Evolutionary conservation across 92 coral and sea anemone genomes (phyloP).

Genomic region (Epizoanthus scotinus): DNA sequence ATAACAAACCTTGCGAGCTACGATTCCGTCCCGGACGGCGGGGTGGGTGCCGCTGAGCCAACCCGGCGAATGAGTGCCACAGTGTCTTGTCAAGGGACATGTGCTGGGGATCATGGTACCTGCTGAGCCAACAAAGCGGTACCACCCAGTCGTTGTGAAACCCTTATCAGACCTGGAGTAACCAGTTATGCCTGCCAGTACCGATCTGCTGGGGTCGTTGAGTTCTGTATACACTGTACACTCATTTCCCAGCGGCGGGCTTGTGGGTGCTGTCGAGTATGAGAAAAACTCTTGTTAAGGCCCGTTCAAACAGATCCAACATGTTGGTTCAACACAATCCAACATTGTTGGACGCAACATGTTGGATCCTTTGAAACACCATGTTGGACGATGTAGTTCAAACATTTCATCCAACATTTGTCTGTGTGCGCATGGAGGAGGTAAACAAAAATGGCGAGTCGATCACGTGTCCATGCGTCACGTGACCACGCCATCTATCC

Average conservation of each 20-base stretch:
- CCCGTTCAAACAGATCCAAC: no score
- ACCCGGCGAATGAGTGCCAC: constrained; percentile 37
- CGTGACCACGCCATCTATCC: no score
- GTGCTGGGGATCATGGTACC: constrained; percentile 27
- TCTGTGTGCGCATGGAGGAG: no score
- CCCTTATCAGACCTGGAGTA: constrained; percentile 1
- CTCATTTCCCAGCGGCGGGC: constrained; percentile 17
- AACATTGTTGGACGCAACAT: no score
- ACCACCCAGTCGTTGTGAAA: constrained; percentile 14
- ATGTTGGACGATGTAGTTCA: no score
- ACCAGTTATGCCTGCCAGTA: not conserved
- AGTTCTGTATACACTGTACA: constrained; percentile 4
- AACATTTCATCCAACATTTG: no score
- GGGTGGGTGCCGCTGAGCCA: constrained; percentile 51
- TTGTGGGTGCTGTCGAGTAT: constrained; percentile 21
- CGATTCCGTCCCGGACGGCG: constrained; percentile 17
- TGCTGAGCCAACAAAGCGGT: constrained; percentile 32
- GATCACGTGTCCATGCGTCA: no score
- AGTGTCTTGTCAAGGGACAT: constrained; percentile 12
- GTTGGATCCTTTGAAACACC: no score
- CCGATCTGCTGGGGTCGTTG: constrained; percentile 14
- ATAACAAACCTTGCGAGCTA: constrained; percentile 34
- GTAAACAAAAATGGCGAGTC: no score
- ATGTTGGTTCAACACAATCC: no score
- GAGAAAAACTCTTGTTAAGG: no score